Evolutionary conservation across 1,140 invertebrate genomes (phyloP).

Genomic region (Scaptomyza hsui): DNA sequence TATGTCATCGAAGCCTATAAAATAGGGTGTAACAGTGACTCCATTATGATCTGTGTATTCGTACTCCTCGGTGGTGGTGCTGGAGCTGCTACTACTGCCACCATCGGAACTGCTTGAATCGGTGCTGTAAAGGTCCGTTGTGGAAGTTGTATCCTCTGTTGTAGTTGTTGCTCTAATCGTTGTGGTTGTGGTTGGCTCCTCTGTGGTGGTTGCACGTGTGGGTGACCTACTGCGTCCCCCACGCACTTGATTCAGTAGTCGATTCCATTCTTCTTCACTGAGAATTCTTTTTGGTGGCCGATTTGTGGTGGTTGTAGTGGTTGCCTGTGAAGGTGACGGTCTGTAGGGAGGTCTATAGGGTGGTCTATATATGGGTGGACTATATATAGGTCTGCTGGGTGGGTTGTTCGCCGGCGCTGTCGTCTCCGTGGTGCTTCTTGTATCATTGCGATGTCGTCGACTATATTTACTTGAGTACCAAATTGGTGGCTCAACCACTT

Average conservation of each 20-base stretch:
- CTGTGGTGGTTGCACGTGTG: neutral
- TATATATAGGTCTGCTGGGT: conserved; percentile 12
- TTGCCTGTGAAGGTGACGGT: neutral
- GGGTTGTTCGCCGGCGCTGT: conserved; percentile 11
- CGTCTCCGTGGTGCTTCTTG: neutral
- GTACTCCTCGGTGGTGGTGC: conserved; percentile 24
- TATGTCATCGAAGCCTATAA: conserved; percentile 50
- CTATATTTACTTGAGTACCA: conserved; percentile 58
- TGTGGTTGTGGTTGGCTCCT: conserved; percentile 14
- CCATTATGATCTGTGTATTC: conserved; percentile 31
- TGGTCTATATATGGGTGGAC: conserved; percentile 2
- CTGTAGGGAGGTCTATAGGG: conserved; percentile 11
- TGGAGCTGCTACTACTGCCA: conserved; percentile 13
- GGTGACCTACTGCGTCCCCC: neutral
- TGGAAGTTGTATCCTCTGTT: conserved; percentile 33
- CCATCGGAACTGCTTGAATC: conserved; percentile 24
- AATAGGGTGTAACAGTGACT: conserved; percentile 41
- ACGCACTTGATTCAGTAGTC: conserved; percentile 5
- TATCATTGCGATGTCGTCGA: conserved; percentile 54
- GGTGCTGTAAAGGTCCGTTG: conserved; percentile 38
- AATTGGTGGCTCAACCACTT: conserved; percentile 24
- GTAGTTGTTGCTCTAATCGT: conserved; percentile 18
- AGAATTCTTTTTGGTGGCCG: conserved; percentile 23
- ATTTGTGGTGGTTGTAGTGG: conserved; percentile 4
- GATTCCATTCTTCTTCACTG: conserved; percentile 56